Evolutionary conservation across 2,888 invertebrate genomes (phyloP), one percentile per base, ranked within the genome.

Genomic region (Halocaridina rubra): DNA sequence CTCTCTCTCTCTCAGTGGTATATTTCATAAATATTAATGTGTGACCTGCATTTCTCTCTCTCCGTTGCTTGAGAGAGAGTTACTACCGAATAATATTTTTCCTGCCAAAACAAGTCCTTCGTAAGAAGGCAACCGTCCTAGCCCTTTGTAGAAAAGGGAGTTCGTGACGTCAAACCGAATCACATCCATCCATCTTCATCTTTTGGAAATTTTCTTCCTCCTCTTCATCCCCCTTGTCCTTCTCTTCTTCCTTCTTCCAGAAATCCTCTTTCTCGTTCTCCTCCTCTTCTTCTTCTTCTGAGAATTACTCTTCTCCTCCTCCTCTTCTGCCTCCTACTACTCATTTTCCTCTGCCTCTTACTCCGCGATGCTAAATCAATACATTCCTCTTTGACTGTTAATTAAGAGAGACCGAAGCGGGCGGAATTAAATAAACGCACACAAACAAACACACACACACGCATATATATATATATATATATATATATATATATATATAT

Each of bases 1-100:
- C 57, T 76, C 57, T 76, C 57, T 76, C 57, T 76, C 57, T 59
- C 57, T 76, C 57, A 27, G 22, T 64, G 22, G n/a, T 64, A 22
- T 64, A 2, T 19, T 27, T 22, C 64, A 8, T 3, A 16, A n/a
- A n/a, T n/a, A n/a, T n/a, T n/a, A n/a, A 30, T 71, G 19, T 71
- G 19, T 24, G 16, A 16, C 24, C 71, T 32, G 19, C 19, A n/a
- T 32, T 39, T 71, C 32, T 72, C 72, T 33, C 33, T 72, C 33
- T 72, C 2, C 10, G n/a, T n/a, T n/a, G n/a, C n/a, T n/a, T n/a
- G n/a, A n/a, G n/a, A n/a, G n/a, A n/a, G n/a, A n/a, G n/a, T n/a
- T n/a, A n/a, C n/a, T n/a, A n/a, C n/a, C n/a, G n/a, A n/a, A n/a
- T n/a, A n/a, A n/a, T n/a, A n/a, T n/a, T n/a, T n/a, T n/a, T n/a